These are phyloP conservation scores for Tupaia tana DNA, from an alignment of 2,113 vertebrate genomes.

Conservation along the genomic window DNA sequence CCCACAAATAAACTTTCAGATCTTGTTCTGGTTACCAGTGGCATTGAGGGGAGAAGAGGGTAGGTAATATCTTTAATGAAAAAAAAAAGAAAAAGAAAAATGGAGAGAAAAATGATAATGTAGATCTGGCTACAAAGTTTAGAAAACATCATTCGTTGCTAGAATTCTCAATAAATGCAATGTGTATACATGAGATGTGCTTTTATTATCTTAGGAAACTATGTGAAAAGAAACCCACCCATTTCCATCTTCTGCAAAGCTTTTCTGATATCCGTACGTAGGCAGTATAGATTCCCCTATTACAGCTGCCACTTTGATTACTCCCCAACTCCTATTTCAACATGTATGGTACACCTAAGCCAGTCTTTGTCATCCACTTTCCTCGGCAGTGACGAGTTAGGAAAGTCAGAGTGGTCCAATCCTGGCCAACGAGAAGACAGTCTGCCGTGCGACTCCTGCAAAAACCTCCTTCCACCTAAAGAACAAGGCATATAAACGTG, in stretches of 20 bases:
- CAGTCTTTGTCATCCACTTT: neutral
- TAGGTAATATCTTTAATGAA: neutral
- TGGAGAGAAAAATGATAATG: neutral
- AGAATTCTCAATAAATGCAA: neutral
- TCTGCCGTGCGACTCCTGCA: neutral
- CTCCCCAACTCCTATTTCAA: neutral
- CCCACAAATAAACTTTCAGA: conserved; percentile 25
- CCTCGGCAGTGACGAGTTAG: neutral
- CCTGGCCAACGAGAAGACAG: neutral
- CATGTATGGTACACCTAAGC: neutral
- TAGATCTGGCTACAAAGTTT: neutral
- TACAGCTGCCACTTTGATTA: neutral
- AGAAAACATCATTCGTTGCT: neutral
- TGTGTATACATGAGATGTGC: neutral
- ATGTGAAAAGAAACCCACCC: neutral
- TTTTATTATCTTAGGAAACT: conserved; percentile 24
- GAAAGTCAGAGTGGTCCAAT: neutral
- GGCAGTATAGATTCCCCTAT: neutral
- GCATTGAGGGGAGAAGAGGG: neutral
- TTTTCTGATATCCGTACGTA: neutral
- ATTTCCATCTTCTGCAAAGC: neutral
- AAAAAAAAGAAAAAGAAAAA: neutral
- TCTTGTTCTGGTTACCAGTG: neutral
- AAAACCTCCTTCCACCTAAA: neutral
- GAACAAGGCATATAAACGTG: neutral